A percentile compares a stretch with the other conserved stretches of the same genome.
Evolutionary conservation across 2,113 vertebrate genomes (phyloP).

Genomic region (Sebastes fasciatus): DNA sequence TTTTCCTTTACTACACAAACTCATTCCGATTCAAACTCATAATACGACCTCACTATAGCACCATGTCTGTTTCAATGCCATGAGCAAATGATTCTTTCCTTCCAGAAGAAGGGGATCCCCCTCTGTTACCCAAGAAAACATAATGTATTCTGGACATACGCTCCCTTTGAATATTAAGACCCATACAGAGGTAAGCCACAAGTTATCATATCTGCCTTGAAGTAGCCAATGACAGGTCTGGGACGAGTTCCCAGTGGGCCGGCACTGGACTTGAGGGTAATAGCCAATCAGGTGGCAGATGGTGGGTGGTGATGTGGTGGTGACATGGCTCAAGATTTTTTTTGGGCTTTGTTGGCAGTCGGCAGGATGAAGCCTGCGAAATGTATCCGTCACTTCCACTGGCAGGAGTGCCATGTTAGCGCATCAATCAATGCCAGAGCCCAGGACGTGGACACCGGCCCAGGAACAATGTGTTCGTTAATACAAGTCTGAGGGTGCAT

Average conservation of each 20-base stretch:
- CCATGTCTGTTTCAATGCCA: not conserved
- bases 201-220: conserved; percentile 35
- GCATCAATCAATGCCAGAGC: conserved; percentile 69
- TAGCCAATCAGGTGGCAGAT: conserved; percentile 53
- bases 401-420: conserved; percentile 46
- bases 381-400: conserved; percentile 70
- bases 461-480: conserved; percentile 58
- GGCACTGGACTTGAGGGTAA: conserved; percentile 31
- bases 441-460: conserved; percentile 46
- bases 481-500: conserved; percentile 26
- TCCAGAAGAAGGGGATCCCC: not conserved
- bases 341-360: conserved; percentile 30
- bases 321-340: conserved; percentile 42
- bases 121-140: conserved; percentile 23
- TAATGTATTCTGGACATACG: conserved; percentile 3
- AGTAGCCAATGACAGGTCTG: conserved; percentile 41
- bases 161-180: conserved; percentile 46
- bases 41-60: not conserved
- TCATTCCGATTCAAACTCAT: not conserved
- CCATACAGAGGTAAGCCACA: conserved; percentile 13
- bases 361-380: conserved; percentile 44
- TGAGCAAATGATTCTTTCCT: not conserved
- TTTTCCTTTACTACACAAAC: not conserved
- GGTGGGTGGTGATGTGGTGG: conserved; percentile 25
- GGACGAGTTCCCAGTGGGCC: conserved; percentile 10